Evolutionary conservation across 2,888 invertebrate species (phyloP), one percentile per base, ranked within the genome.

Genomic region (Andricus quercusramuli): DNA sequence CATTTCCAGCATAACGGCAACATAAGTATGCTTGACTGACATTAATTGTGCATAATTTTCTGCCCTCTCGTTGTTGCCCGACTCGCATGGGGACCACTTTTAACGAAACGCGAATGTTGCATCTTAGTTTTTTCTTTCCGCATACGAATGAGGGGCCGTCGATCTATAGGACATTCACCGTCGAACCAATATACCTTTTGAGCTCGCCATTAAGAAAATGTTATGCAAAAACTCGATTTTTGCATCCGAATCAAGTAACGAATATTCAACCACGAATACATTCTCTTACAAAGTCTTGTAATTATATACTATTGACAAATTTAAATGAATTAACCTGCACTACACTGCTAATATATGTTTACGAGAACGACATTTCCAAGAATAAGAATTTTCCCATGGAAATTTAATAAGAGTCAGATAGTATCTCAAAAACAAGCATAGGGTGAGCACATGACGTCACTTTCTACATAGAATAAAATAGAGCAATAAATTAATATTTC

Each of bases 1-100:
- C 88, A 87, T 87, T 86, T 86, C 78, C 79, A 81, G 80, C 77
- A 85, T 85, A 87, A 88, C 85, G 83, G 85, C 85, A 87, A 88
- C 89, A 88, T 89, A 89, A 89, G 88, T 89, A 91, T 89, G 86
- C 87, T 89, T 90, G 91, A 90, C 88, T 90, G 91, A 91, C 91
- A 89, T 91, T 91, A 91, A 91, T 91, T 90, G 91, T 89, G 90
- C 90, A 91, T 91, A 90, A 91, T 90, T 88, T 84, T 84, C 83
- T 82, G 81, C 56, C 64, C 78, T 78, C 32, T 32, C 56, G 67
- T 67, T 82, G 79, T 80, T 79, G 78, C 78, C 70, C 80, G 82
- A 80, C 79, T 84, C 81, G 81, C 85, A 82, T 81, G 80, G 77
- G 83, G 81, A 68, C 81, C 82, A 83, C 81, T 83, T 86, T 86